A percentile compares a stretch with the other conserved stretches of the same genome.
Evolutionary conservation across 2,888 invertebrate species (phyloP).

Genomic region (Monochamus alternatus): DNA sequence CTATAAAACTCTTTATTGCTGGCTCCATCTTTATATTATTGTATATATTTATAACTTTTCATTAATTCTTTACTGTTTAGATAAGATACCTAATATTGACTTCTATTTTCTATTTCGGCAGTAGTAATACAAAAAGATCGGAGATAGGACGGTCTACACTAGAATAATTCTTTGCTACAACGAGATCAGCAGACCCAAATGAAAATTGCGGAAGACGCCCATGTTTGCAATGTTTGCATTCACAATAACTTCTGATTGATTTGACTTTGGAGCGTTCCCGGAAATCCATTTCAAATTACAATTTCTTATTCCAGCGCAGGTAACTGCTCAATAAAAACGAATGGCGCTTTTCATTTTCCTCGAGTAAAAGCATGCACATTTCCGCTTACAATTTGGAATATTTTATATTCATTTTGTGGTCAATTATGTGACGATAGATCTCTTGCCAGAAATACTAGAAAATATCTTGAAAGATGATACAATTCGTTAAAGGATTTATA

Average conservation of each 20-base stretch:
- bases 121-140: too few relatives aligned
- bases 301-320: constrained; percentile 19
- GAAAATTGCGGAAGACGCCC: background rate
- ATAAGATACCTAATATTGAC: too few relatives aligned
- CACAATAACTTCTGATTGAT: constrained; percentile 11
- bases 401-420: constrained; percentile 10
- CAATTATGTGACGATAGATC: too few relatives aligned
- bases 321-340: constrained; percentile 20
- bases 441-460: too few relatives aligned
- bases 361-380: constrained; percentile 9
- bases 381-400: background rate
- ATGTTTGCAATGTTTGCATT: constrained; percentile 5
- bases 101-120: too few relatives aligned
- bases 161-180: background rate
- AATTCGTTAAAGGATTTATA: too few relatives aligned
- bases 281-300: constrained; percentile 12
- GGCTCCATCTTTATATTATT: too few relatives aligned
- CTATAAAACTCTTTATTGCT: too few relatives aligned
- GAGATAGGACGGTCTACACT: too few relatives aligned
- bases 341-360: constrained; percentile 1
- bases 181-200: background rate
- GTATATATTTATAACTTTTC: too few relatives aligned
- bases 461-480: too few relatives aligned
- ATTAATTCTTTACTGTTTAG: too few relatives aligned
- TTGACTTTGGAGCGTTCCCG: background rate